A percentile compares a stretch with the other conserved stretches of the same genome.
These are phyloP conservation scores for Elgaria multicarinata DNA, from an alignment of 2,113 vertebrate species.

Conservation along the genomic window DNA sequence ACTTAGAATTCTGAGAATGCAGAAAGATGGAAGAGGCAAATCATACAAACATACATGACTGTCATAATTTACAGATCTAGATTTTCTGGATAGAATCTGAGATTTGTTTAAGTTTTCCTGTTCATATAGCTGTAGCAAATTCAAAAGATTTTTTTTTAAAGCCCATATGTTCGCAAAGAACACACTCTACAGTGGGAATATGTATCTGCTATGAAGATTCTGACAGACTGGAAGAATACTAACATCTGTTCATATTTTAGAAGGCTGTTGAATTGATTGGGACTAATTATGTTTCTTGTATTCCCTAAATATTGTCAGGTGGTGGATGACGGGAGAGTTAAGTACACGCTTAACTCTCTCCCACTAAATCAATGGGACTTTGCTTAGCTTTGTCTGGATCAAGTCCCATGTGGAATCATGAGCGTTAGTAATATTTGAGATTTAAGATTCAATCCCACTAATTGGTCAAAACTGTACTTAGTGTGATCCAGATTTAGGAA, in stretches of 20 bases:
- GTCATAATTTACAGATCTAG: neutral
- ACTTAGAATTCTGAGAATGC: neutral
- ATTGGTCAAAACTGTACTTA: neutral
- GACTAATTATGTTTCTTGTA: neutral
- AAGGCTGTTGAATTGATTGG: neutral
- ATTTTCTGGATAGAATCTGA: neutral
- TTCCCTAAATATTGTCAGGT: neutral
- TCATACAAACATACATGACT: neutral
- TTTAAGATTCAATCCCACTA: neutral
- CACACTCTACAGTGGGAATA: fast-evolving
- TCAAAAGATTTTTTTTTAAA: neutral
- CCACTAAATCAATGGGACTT: neutral
- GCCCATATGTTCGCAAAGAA: neutral
- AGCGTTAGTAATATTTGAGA: neutral
- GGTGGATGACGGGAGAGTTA: neutral
- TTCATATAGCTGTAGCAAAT: neutral
- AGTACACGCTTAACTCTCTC: neutral
- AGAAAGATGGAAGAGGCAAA: neutral
- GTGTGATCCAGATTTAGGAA: neutral
- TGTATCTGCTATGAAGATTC: neutral
- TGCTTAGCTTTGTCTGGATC: neutral
- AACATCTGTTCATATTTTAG: fast-evolving
- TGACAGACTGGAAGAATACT: neutral
- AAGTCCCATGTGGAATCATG: neutral
- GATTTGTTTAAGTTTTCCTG: neutral